phyloP scores from a whole-genome alignment of 2,113 vertebrate genomes.

The Amphiprion percula region DNA sequence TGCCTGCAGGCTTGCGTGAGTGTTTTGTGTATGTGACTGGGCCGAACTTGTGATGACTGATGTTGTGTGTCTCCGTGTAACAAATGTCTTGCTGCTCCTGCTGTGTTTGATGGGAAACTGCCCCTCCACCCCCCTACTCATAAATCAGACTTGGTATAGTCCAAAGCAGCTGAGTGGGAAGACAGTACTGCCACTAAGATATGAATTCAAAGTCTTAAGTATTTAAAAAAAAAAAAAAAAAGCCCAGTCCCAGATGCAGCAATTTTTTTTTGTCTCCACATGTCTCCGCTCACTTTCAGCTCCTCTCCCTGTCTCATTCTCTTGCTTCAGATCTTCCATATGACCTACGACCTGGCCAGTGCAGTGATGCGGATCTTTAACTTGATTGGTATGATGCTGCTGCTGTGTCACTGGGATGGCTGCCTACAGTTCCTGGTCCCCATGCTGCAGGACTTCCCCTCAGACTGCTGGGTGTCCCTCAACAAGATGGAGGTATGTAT shows the following conservation, averaged over 20 bases:
- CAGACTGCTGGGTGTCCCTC: slow-evolving; percentile 97
- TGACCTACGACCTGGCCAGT: slow-evolving; percentile 98
- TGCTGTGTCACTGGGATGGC: slow-evolving; percentile 97
- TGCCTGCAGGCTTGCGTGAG: slow-evolving; percentile 70
- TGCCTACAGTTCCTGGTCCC: slow-evolving; percentile 98
- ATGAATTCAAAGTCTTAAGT: not conserved
- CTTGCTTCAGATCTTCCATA: slow-evolving; percentile 93
- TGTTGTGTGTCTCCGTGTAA: slow-evolving; percentile 61
- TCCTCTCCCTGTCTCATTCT: slow-evolving; percentile 14
- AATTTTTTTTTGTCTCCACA: not conserved
- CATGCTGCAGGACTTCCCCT: slow-evolving; percentile 98
- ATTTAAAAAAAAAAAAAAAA: not conserved
- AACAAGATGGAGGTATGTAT: slow-evolving; percentile 95
- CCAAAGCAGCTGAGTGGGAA: slow-evolving; percentile 33
- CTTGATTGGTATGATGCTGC: slow-evolving; percentile 97
- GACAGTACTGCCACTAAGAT: slow-evolving; percentile 7
- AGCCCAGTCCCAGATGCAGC: not conserved
- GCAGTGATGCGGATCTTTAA: slow-evolving; percentile 97
- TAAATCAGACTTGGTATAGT: slow-evolving; percentile 70
- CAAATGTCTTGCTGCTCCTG: slow-evolving; percentile 64
- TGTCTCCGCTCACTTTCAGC: slow-evolving; percentile 18
- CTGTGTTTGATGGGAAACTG: slow-evolving; percentile 64
- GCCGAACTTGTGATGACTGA: slow-evolving; percentile 62
- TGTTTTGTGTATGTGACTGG: slow-evolving; percentile 49
- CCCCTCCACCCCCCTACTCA: slow-evolving; percentile 38